Conservation (phyloP, 2,888 invertebrate species). For the Pilophorus perplexus region DNA sequence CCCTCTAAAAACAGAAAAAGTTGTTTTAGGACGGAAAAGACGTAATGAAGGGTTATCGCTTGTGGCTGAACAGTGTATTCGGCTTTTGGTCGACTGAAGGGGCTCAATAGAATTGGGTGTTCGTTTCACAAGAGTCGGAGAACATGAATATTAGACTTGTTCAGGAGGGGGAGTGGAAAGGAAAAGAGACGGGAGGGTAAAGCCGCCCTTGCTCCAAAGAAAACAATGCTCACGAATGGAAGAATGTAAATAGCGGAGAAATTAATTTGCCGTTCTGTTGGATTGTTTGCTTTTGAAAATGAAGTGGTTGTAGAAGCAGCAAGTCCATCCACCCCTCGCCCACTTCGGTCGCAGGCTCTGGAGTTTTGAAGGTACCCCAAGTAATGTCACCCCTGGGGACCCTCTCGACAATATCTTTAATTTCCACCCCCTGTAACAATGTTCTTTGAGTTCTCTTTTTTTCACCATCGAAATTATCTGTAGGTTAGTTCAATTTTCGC, state of each 20-base stretch:
- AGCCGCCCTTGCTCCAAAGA: slow-evolving; percentile 43
- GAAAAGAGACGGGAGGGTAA: slow-evolving; percentile 7
- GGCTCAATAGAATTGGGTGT: slow-evolving; percentile 24
- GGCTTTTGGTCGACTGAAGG: not conserved
- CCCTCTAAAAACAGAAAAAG: slow-evolving; percentile 10
- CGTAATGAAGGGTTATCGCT: not conserved
- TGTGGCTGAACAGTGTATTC: not conserved
- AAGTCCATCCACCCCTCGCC: not conserved
- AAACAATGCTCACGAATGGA: slow-evolving; percentile 48
- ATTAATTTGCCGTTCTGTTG: slow-evolving; percentile 48
- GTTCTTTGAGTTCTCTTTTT: not conserved
- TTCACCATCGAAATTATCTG: not conserved
- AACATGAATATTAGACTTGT: slow-evolving; percentile 37
- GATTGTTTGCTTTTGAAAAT: slow-evolving; percentile 49
- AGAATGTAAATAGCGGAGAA: slow-evolving; percentile 48
- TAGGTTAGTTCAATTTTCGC: not conserved
- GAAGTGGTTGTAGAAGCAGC: slow-evolving; percentile 44
- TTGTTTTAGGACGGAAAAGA: slow-evolving; percentile 35
- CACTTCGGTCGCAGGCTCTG: not conserved
- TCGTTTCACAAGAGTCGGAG: slow-evolving; percentile 28
- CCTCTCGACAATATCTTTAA: not conserved
- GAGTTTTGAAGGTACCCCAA: not conserved
- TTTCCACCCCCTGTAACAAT: not conserved
- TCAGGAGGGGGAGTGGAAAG: not conserved
- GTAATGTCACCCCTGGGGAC: slow-evolving; percentile 5